phyloP scores from a whole-genome alignment of 2,797 vertebrate genomes.

The Anguilla marmorata region DNA sequence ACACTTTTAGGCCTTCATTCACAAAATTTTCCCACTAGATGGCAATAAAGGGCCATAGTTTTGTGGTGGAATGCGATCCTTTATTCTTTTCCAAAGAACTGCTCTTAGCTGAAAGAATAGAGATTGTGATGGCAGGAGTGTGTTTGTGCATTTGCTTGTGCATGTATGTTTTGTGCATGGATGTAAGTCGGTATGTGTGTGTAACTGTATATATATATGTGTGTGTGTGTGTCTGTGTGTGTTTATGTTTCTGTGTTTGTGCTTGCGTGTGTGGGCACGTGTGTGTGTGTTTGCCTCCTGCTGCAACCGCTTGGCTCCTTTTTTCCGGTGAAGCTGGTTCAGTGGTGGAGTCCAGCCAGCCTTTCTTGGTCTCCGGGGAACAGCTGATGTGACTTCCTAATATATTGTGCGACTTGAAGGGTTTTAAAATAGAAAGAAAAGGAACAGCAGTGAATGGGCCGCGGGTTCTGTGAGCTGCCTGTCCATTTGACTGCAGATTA shows the following conservation, averaged over 20 bases:
- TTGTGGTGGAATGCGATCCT: not conserved
- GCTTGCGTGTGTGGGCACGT: not conserved
- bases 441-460: not conserved
- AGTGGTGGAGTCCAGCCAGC: constrained; percentile 19
- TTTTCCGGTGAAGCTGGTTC: constrained; percentile 1
- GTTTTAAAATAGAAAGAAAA: constrained; percentile 28
- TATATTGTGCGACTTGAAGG: not conserved
- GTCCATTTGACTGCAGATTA: not conserved
- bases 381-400: constrained; percentile 26
- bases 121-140: not conserved
- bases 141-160: not conserved
- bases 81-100: not conserved
- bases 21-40: not conserved
- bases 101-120: not conserved
- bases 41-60: not conserved
- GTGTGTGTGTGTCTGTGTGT: not conserved
- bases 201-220: not conserved
- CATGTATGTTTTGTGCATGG: not conserved
- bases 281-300: not conserved
- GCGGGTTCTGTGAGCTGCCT: not conserved
- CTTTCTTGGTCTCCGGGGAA: constrained; percentile 21
- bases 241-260: constrained; percentile 5
- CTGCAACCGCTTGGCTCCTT: constrained; percentile 10
- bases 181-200: not conserved
- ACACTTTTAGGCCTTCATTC: not conserved